Base-by-base conservation (phyloP, 2,113 vertebrate genomes). In the Oreotrochilus melanogaster region DNA sequence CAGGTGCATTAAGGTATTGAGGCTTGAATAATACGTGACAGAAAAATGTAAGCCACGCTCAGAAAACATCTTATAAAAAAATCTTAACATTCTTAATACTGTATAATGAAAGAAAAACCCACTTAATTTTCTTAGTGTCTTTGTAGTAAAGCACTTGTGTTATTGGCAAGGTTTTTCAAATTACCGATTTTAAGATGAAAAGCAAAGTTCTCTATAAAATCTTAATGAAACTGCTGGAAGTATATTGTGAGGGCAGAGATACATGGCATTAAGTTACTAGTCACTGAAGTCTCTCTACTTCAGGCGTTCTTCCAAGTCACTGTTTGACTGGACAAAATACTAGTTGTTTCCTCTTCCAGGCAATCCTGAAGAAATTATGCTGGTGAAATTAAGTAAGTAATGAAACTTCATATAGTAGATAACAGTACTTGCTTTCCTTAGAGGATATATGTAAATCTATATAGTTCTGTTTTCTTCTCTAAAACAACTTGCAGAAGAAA, bases 291-390 rank as follows among this genome's bases (percentile, higher is more conserved):
- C 64, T 67, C 86, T 72, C 69, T 84, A 2, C 39, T 76, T 83
- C 11, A 78, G 30, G 39, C 28, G 76, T 75, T 79, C 43, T 86
- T 86, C 45, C 82, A 95, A 84, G 67, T 92, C 35, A 39, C 88
- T 83, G 57, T 82, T 97, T 89, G 62, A 10, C 62, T 64, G 35
- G 65, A 35, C 28, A 17, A 82, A 82, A 18, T 92, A 82, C 60
- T 88, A 89, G 70, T 82, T 2, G 9, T 71, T 97, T 95, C 78
- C 58, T 91, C 50, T 94, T 70, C 39, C 70, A 89, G 78, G 78
- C 50, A 58, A 78, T 91, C 30, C 43, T 76, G 30, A 82, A 58
- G 74, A 93, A 79, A 11, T 67, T 94, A 18, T 37, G 22, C 42
- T 79, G 31, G 25, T 87, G 70, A 78, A 93, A 87, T 3, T 50